Conservation (phyloP, 1,140 invertebrate species). For the Trissolcus basalis region DNA sequence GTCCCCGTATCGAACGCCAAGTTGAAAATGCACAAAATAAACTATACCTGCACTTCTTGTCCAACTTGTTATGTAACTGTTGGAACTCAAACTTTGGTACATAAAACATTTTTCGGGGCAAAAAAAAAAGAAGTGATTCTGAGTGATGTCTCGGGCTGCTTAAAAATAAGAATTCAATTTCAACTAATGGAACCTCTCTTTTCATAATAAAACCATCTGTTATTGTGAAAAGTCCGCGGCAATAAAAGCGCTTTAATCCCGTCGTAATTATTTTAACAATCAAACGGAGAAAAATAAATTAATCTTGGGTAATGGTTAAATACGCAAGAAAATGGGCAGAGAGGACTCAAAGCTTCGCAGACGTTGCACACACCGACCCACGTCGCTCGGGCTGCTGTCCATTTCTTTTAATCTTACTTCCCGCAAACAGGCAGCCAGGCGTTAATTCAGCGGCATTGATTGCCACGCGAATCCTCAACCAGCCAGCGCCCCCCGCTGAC, state of each 20-base stretch:
- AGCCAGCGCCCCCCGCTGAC: constrained; percentile 32
- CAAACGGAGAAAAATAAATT: constrained; percentile 56
- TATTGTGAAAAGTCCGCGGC: constrained; percentile 7
- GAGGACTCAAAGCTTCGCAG: constrained; percentile 43
- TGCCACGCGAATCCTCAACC: constrained; percentile 70
- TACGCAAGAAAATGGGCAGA: constrained; percentile 66
- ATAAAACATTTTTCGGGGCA: no score
- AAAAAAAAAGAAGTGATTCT: no score
- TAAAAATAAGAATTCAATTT: constrained; percentile 46
- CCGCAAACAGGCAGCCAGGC: constrained; percentile 75
- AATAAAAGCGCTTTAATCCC: constrained; percentile 34
- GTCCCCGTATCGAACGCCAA: no score
- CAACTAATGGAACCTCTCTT: constrained; percentile 32
- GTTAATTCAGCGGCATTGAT: constrained; percentile 77
- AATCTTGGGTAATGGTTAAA: constrained; percentile 65
- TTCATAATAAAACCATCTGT: constrained; percentile 38
- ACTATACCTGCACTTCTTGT: no score
- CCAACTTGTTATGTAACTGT: no score
- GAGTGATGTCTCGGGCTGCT: constrained; percentile 14
- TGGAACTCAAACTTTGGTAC: no score
- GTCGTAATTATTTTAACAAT: constrained; percentile 49
- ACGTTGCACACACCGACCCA: constrained; percentile 31
- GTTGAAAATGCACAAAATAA: no score
- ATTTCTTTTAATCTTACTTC: constrained; percentile 77
- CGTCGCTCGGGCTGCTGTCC: constrained; percentile 67